Base-by-base conservation (phyloP, 53 echinoderm and acorn worm species). In the Apostichopus leukothele region DNA sequence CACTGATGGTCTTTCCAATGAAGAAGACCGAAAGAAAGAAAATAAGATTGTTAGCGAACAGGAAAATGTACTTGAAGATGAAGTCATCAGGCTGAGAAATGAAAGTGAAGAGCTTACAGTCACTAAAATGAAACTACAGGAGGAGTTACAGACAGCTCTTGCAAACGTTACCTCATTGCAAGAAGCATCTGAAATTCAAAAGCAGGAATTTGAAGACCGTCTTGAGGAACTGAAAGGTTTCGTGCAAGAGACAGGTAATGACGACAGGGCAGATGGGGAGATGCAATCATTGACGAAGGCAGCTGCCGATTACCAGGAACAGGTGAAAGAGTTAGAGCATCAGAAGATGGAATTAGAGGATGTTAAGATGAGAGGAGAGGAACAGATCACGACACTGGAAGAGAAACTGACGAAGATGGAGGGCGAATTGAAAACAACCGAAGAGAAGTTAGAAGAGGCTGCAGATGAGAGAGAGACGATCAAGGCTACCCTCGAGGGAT, bases 321-420 rank as follows among this genome's bases (percentile, higher is more conserved):
- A 57, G 10, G 57, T 57, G 57, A 57, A 57, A 57, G 7, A 10
- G 57, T 10, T 57, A 10, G 73, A 89, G 76, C 67, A 73, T 20
- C 89, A 88, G 74, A 89, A 89, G 89, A 88, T 83, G 63, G 83
- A 23, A 75, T 19, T 91, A 73, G 91, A 91, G 83, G 91, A n/a
- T 53, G 91, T 85, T 59, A 85, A 78, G 23, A 66, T 90, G 86
- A 76, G 77, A 18, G 86, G 75, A 8, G 86, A 68, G 5, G 86
- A 90, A 60, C 77, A 76, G 52, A 76, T 90, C 59, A 52, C 76
- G 86, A 76, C 20, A 13, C 86, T 86, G 11, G 86, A 86, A 71
- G 86, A 73, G 86, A 78, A 90, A 68, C 76, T 50, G 78, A 77
- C 66, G 76, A 86, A 90, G 86, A 74, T 66, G 63, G 90, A 90